These are phyloP conservation scores for Solea solea DNA, from an alignment of 2,113 vertebrate genomes.

Conservation along the genomic window DNA sequence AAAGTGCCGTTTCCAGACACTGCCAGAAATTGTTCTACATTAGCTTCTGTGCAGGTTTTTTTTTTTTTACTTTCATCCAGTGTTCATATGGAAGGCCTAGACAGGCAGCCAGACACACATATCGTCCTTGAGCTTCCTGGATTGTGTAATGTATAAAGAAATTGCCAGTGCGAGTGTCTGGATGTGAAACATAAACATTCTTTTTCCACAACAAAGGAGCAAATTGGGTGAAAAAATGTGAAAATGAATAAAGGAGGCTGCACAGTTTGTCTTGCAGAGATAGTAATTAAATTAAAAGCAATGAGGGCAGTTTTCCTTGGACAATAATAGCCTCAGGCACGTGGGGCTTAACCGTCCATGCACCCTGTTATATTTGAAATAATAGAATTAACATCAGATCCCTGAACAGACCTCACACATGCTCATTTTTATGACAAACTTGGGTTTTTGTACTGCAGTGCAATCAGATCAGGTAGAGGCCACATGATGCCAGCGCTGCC, in stretches of 20 bases:
- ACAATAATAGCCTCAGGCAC: slow-evolving; percentile 30
- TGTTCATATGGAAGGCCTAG: neutral
- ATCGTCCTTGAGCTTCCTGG: neutral
- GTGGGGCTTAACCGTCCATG: neutral
- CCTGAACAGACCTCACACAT: slow-evolving; percentile 9
- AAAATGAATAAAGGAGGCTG: neutral
- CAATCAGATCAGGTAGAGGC: slow-evolving; percentile 62
- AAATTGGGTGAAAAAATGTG: neutral
- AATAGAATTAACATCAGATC: too few relatives aligned
- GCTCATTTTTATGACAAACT: slow-evolving; percentile 15
- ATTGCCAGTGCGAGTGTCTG: neutral
- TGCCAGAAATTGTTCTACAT: neutral
- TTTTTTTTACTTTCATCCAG: neutral
- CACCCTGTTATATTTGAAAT: too few relatives aligned
- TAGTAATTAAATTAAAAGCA: too few relatives aligned
- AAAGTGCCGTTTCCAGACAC: neutral
- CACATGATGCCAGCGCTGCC: slow-evolving; percentile 39
- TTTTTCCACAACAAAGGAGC: neutral
- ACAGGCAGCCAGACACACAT: neutral
- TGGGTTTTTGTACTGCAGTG: slow-evolving; percentile 22
- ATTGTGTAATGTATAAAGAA: neutral
- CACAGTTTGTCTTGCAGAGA: too few relatives aligned
- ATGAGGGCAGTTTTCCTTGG: slow-evolving; percentile 18
- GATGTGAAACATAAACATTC: neutral
- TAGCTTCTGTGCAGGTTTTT: neutral